Evolutionary conservation across 1,140 invertebrate genomes (phyloP), one percentile per base, ranked within the genome.

Genomic region (Drosophila parvula): DNA sequence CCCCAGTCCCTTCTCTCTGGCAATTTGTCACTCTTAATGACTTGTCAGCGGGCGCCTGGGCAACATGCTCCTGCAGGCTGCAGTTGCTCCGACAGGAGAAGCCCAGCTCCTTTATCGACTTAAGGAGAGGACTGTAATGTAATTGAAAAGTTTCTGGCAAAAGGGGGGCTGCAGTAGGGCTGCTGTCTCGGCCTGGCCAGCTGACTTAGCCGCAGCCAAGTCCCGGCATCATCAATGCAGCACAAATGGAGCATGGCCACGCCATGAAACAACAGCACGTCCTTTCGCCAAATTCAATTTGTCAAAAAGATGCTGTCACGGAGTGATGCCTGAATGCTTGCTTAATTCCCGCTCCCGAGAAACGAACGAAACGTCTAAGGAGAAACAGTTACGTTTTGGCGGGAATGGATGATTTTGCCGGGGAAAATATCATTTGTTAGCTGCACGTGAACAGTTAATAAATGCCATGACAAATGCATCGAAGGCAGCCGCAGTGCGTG

Each of bases 11-110:
- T 30, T 22, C 53, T 30, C 65, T 51, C 27, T 34, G 57, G 73
- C 84, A 88, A 83, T 89, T 88, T 88, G 84, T 89, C 84, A 83
- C 63, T 83, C 81, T 68, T 88, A 88, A 88, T 88, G 84, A 89
- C 83, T 86, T 83, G 79, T 88, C 81, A 81, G 74, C 81, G 77
- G 77, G 73, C 77, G 81, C 65, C 74, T 83, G 40, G 56, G 47
- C 58, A 68, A 57, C 77, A 68, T 80, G 48, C 53, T 44, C 44
- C 27, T 45, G 32, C 22, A 58, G 36, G 7, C 16, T 11, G 10
- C 44, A n/a, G 30, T 22, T n/a, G 7, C 38, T 27, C 48, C 38
- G 5, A 48, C 30, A 22, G 44, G 41, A 11, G 45, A 22, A 34
- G 22, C 16, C 30, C 16, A 36, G 51, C 47, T 48, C 57, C 43